Conservation (phyloP, 53 echinoderm and acorn worm species). For the Antedon mediterranea region DNA sequence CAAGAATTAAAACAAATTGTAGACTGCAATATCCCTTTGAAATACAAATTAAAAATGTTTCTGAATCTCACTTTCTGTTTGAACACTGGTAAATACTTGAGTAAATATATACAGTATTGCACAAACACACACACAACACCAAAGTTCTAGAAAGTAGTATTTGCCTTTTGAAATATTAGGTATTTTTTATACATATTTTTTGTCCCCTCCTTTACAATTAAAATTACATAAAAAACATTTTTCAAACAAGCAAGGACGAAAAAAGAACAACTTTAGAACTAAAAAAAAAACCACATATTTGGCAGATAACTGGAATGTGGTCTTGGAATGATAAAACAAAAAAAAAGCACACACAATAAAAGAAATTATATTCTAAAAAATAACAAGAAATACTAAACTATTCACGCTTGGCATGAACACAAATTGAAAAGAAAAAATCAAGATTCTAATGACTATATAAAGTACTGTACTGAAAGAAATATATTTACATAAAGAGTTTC, state of each 20-base stretch:
- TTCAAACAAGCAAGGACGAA: not conserved
- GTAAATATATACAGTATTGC: constrained; percentile 25
- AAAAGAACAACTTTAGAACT: not conserved
- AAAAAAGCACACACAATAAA: not conserved
- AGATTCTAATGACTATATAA: not conserved
- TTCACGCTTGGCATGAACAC: not conserved
- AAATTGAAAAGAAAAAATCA: not conserved
- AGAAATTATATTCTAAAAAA: not conserved
- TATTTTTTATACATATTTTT: not conserved
- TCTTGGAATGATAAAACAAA: not conserved
- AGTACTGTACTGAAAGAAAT: not conserved
- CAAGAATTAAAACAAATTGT: too few species aligned
- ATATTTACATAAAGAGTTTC: not conserved
- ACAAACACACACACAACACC: constrained; percentile 45
- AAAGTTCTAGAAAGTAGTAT: constrained; percentile 19
- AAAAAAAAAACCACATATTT: not conserved
- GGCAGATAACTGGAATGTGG: not conserved
- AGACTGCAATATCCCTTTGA: too few species aligned
- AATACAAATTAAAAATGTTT: not conserved
- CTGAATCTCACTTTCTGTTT: not conserved
- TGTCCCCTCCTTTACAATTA: not conserved
- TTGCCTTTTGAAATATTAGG: not conserved
- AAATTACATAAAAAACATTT: not conserved
- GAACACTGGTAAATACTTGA: not conserved
- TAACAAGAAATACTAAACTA: not conserved